These are phyloP conservation scores for Caenorhabditis auriculariae DNA, from an alignment of 2,888 invertebrate species.

Conservation along the genomic window DNA sequence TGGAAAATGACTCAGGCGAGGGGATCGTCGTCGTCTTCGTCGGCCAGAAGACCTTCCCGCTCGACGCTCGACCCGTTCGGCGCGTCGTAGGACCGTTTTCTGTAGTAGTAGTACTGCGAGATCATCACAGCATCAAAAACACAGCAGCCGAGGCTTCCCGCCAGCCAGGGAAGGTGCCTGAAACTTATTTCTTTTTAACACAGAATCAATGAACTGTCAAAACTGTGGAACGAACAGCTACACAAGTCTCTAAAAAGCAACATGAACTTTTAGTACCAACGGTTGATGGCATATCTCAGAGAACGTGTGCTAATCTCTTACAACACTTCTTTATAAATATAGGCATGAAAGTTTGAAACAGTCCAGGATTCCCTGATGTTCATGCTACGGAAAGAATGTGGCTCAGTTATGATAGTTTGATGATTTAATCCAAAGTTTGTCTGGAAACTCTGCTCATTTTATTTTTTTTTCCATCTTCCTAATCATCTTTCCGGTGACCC, in stretches of 20 bases:
- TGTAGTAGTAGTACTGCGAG: slow-evolving; percentile 59
- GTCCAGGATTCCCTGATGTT: no score
- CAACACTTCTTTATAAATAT: background rate
- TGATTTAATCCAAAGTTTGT: background rate
- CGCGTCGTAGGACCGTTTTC: no score
- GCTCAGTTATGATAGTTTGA: background rate
- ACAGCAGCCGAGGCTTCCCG: slow-evolving; percentile 66
- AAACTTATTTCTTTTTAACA: slow-evolving; percentile 39
- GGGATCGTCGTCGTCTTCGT: slow-evolving; percentile 2
- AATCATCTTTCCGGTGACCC: no score
- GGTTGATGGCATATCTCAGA: no score
- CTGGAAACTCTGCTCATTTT: background rate
- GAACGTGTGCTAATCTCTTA: background rate
- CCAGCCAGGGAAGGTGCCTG: slow-evolving; percentile 66
- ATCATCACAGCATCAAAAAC: slow-evolving; percentile 65
- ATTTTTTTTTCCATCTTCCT: background rate
- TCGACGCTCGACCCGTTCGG: slow-evolving; percentile 6
- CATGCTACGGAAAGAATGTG: no score
- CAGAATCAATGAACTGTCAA: background rate
- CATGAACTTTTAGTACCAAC: background rate
- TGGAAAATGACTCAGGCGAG: no score
- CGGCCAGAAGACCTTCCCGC: slow-evolving; percentile 18
- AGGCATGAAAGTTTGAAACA: background rate
- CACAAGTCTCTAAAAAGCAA: background rate
- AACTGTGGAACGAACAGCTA: background rate